Evolutionary conservation across 2,888 invertebrate species (phyloP).

Genomic region (Ecliptopera silaceata): DNA sequence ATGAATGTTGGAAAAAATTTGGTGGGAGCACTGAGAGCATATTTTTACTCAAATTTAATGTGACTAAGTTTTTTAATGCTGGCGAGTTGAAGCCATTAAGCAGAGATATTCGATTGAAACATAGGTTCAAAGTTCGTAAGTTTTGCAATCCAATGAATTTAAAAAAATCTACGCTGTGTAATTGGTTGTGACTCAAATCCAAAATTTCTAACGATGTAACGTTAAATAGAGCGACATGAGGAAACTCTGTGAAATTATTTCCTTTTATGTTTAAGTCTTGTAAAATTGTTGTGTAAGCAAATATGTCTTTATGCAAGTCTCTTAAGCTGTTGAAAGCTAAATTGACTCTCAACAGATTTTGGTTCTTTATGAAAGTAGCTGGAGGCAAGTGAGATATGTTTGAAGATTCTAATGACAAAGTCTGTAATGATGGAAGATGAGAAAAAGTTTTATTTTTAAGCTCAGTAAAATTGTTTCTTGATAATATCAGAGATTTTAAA

Average conservation of each 20-base stretch:
- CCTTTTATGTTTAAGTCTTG: constrained; percentile 89
- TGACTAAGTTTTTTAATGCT: constrained; percentile 88
- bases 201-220: constrained; percentile 89
- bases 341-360: constrained; percentile 88
- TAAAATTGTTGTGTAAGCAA: constrained; percentile 88
- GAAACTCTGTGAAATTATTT: constrained; percentile 89
- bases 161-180: constrained; percentile 89
- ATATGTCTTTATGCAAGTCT: constrained; percentile 87
- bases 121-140: constrained; percentile 88
- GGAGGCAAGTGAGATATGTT: constrained; percentile 87
- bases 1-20: constrained; percentile 90
- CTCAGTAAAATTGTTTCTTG: constrained; percentile 90
- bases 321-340: constrained; percentile 87
- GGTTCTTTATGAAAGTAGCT: constrained; percentile 89
- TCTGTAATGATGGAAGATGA: constrained; percentile 90
- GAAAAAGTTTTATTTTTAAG: constrained; percentile 88
- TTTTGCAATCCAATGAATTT: constrained; percentile 89
- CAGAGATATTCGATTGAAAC: constrained; percentile 88
- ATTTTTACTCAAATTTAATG: constrained; percentile 90
- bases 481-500: constrained; percentile 87
- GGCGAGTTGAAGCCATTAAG: constrained; percentile 90
- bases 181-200: constrained; percentile 86
- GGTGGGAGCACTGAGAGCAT: constrained; percentile 89
- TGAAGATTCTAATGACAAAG: constrained; percentile 87
- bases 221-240: constrained; percentile 90